These are phyloP conservation scores for Pangasius larnaudii DNA, from an alignment of 2,797 vertebrate species.

Conservation along the genomic window DNA sequence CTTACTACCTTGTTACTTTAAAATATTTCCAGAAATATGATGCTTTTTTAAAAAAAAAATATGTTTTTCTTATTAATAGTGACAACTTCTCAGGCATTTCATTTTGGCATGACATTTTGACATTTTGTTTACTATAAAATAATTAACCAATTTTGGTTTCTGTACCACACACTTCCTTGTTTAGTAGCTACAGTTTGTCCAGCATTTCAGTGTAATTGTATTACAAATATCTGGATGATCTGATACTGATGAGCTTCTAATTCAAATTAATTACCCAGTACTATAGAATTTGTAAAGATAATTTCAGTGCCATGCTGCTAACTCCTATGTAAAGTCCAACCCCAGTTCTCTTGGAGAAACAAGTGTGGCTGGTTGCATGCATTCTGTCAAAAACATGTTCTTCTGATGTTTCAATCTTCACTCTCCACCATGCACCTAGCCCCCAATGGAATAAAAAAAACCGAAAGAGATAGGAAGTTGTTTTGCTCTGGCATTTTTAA, in stretches of 20 bases:
- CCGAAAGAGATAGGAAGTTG: slow-evolving; percentile 46
- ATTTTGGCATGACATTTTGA: too few relatives aligned
- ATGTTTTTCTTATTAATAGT: neutral
- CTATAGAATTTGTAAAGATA: neutral
- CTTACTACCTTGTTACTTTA: neutral
- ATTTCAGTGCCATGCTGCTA: slow-evolving; percentile 4
- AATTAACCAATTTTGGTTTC: neutral
- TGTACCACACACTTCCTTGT: neutral
- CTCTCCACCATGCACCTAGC: slow-evolving; percentile 59
- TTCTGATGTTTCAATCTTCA: slow-evolving; percentile 54
- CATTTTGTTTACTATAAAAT: too few relatives aligned
- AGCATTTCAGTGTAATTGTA: neutral
- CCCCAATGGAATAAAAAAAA: slow-evolving; percentile 67
- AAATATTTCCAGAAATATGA: neutral
- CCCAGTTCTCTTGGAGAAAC: slow-evolving; percentile 49
- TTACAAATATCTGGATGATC: neutral
- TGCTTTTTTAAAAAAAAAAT: neutral
- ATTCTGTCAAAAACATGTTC: slow-evolving; percentile 57
- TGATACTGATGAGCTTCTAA: neutral
- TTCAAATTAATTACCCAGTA: neutral
- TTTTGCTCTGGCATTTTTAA: slow-evolving; percentile 66
- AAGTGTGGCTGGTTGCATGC: slow-evolving; percentile 46
- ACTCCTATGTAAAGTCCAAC: slow-evolving; percentile 43
- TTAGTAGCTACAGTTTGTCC: neutral
- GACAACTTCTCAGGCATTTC: neutral